These are phyloP conservation scores for Bergia sp. DNA, from an alignment of 92 coral and sea anemone species.

Conservation along the genomic window DNA sequence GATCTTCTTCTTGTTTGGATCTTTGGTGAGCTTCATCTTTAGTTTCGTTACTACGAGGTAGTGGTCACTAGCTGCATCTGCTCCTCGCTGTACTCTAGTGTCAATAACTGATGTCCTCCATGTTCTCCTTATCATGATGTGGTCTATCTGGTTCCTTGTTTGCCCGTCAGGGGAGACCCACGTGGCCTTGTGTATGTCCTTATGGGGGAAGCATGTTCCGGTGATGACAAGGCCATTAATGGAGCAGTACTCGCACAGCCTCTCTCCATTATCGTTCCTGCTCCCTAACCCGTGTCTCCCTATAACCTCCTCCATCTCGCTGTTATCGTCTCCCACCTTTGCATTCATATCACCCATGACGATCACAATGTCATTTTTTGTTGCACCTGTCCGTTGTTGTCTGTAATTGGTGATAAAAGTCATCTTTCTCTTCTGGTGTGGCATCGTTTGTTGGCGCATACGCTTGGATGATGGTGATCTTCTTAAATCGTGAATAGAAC, in stretches of 20 bases:
- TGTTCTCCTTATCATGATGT: no score
- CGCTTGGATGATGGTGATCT: constrained; percentile 16
- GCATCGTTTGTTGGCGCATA: constrained; percentile 30
- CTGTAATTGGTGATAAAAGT: constrained; percentile 11
- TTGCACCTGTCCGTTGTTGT: constrained; percentile 9
- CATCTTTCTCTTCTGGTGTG: constrained; percentile 24
- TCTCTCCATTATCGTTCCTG: constrained; percentile 32
- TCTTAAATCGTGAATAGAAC: constrained; percentile 22
- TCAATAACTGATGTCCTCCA: no score
- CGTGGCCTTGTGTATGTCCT: neutral
- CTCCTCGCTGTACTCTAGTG: no score
- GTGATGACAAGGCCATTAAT: constrained; percentile 13
- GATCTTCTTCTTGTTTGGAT: no score
- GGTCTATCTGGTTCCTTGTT: constrained; percentile 25
- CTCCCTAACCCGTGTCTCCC: constrained; percentile 8
- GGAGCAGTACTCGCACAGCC: constrained; percentile 22
- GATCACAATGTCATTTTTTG: constrained; percentile 15
- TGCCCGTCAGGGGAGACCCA: constrained; percentile 9
- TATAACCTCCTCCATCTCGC: neutral
- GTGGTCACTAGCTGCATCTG: no score
- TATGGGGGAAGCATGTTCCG: constrained; percentile 9
- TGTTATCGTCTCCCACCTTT: constrained; percentile 1
- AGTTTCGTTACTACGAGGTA: no score
- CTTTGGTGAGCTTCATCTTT: no score
- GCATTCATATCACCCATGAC: no score